Conservation (phyloP, 2,888 invertebrate species). For the Rotaria socialis region DNA sequence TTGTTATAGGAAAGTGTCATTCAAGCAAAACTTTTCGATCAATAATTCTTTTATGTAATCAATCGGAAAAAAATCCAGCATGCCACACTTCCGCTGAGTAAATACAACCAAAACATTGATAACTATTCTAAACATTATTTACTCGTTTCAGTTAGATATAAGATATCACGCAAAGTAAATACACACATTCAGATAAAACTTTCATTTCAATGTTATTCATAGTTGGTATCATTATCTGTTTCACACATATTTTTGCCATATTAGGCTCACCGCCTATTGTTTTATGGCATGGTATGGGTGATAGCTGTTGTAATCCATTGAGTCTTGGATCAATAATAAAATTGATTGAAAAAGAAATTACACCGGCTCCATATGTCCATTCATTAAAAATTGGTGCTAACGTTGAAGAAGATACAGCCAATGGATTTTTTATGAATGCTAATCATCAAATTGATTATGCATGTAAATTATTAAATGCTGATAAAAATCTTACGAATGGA, state of each 20-base stretch:
- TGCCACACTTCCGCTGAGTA: too few relatives aligned
- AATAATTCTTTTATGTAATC: too few relatives aligned
- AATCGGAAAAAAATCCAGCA: too few relatives aligned
- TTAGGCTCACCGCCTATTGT: conserved; percentile 68
- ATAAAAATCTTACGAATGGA: conserved; percentile 41
- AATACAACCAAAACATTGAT: too few relatives aligned
- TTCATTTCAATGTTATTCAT: not conserved
- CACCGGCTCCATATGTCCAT: conserved; percentile 72
- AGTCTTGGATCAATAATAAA: conserved; percentile 77
- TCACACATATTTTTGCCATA: not conserved
- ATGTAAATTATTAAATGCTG: conserved; percentile 43
- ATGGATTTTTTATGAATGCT: conserved; percentile 43
- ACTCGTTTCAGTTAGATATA: not conserved
- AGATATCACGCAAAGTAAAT: not conserved
- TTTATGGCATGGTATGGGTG: conserved; percentile 91
- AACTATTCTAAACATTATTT: not conserved
- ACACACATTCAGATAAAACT: not conserved
- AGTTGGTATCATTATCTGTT: not conserved
- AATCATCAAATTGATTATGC: conserved; percentile 46
- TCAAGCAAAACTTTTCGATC: too few relatives aligned
- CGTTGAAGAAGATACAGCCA: conserved; percentile 49
- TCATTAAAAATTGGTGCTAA: conserved; percentile 75
- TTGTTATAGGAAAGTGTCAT: too few relatives aligned
- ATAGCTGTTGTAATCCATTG: conserved; percentile 84
- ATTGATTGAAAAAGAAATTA: conserved; percentile 69